Percentiles rank a stretch among this genome's conserved stretches.
Conservation (phyloP, 2,113 vertebrate species). For the Corythaeola cristata region DNA sequence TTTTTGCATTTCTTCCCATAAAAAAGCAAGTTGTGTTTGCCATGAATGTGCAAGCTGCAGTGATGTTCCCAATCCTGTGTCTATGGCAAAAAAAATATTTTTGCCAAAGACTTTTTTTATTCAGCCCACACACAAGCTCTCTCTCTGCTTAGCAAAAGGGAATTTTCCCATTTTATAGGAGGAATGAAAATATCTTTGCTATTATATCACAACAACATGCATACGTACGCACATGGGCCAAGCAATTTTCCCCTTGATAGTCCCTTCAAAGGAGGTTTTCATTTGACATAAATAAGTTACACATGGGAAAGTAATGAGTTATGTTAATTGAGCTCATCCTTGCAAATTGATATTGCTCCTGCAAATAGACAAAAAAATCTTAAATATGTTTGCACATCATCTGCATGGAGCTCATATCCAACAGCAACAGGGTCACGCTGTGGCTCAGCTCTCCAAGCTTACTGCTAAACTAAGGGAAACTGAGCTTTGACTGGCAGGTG, state of each 20-base stretch:
- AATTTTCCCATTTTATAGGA: not conserved
- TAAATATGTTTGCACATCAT: not conserved
- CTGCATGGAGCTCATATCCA: not conserved
- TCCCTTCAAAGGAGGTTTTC: not conserved
- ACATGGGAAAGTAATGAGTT: not conserved
- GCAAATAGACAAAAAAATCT: not conserved
- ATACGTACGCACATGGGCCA: not conserved
- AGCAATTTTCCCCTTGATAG: not conserved
- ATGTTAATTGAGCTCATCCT: not conserved
- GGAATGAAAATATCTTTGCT: not conserved
- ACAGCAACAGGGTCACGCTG: not conserved
- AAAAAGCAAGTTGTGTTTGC: not conserved
- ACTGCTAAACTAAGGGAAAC: not conserved
- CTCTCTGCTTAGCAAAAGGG: not conserved
- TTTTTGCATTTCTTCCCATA: not conserved
- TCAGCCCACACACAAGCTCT: not conserved
- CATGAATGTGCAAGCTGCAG: not conserved
- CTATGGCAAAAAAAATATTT: not conserved
- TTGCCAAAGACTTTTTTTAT: conserved; percentile 18
- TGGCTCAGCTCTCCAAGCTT: not conserved
- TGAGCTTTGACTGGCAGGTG: fast-evolving
- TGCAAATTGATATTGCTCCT: not conserved
- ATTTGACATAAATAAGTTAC: not conserved
- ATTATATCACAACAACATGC: not conserved
- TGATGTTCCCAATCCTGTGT: not conserved